Base-by-base conservation (phyloP, 1,140 invertebrate genomes). In the Drosophila tristis region DNA sequence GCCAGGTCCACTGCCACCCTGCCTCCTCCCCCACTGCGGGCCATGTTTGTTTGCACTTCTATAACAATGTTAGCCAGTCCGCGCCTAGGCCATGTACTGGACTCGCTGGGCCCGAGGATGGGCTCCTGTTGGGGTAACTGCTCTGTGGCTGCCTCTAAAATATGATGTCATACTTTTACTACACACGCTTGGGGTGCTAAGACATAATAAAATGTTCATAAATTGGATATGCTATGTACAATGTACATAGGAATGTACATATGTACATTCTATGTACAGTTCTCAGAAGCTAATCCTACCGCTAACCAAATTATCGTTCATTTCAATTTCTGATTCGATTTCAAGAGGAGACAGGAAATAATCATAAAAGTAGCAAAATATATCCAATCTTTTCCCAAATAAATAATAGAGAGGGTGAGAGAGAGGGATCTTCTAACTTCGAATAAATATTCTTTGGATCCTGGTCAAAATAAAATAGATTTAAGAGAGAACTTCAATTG, bases 21-120 rank as follows among this genome's bases (percentile, higher is more conserved):
- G 4, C 51, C 15, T 23, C 25, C 29, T 23, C 5, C 29, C 44
- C 35, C 50, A 29, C 56, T 23, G 65, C 53, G 63, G 57, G 68
- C 68, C 75, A 79, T 80, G 76, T 84, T 85, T 85, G 77, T 74
- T 89, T 89, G 84, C 76, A 84, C 79, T 89, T 87, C 77, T 82
- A 82, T 89, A 87, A 87, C 82, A 87, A 82, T 87, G 82, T 89
- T 75, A 65, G 70, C 66, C 63, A 59, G 45, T 56, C 39, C 45
- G 8, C 29, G 58, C 45, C 54, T 48, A 47, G 62, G 50, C 62
- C 62, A 56, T 26, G 26, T 49, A 45, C 49, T 70, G 26, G 26
- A 29, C 23, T 20, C 20, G 20, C 20, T 20, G 20, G 20, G 20
- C 20, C 20, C 20, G 20, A 20, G 20, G 1, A 20, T 20, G 31